These are phyloP conservation scores for Cydia fagiglandana DNA, from an alignment of 1,140 invertebrate species.

Conservation along the genomic window DNA sequence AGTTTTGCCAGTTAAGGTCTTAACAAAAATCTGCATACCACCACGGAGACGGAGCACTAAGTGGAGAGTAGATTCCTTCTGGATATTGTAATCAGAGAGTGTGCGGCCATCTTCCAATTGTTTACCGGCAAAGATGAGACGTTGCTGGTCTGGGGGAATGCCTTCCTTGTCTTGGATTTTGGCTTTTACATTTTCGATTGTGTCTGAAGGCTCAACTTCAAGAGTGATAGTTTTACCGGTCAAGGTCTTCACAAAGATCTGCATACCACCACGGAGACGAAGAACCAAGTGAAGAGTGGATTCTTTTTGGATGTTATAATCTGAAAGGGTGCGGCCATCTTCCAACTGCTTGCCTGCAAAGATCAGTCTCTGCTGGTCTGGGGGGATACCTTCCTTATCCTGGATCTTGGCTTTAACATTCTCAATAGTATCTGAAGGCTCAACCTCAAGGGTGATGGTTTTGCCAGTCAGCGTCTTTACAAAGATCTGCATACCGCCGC, in stretches of 20 bases:
- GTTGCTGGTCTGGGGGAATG: conserved; percentile 83
- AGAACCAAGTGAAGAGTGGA: conserved; percentile 77
- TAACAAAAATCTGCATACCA: conserved; percentile 84
- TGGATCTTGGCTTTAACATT: conserved; percentile 88
- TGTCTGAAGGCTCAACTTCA: conserved; percentile 87
- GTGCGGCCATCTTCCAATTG: conserved; percentile 83
- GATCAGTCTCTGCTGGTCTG: conserved; percentile 87
- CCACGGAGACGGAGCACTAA: conserved; percentile 80
- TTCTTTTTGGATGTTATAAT: conserved; percentile 90
- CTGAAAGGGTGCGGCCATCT: conserved; percentile 85
- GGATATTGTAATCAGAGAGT: conserved; percentile 84
- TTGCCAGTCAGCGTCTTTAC: conserved; percentile 78
- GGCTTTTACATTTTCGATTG: conserved; percentile 87
- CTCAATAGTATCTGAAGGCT: conserved; percentile 83
- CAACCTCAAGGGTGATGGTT: conserved; percentile 86
- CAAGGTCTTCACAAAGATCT: conserved; percentile 88
- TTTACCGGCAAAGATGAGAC: conserved; percentile 84
- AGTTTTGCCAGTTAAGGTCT: conserved; percentile 81
- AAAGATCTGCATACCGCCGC: conserved; percentile 85
- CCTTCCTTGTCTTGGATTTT: conserved; percentile 85
- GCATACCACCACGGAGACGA: conserved; percentile 84
- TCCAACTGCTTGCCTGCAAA: conserved; percentile 87
- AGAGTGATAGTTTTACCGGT: conserved; percentile 89
- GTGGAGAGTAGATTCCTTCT: conserved; percentile 87
- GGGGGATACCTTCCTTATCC: conserved; percentile 86